phyloP scores from a whole-genome alignment of 2,888 invertebrate species.

The Invenusta paracnida region DNA sequence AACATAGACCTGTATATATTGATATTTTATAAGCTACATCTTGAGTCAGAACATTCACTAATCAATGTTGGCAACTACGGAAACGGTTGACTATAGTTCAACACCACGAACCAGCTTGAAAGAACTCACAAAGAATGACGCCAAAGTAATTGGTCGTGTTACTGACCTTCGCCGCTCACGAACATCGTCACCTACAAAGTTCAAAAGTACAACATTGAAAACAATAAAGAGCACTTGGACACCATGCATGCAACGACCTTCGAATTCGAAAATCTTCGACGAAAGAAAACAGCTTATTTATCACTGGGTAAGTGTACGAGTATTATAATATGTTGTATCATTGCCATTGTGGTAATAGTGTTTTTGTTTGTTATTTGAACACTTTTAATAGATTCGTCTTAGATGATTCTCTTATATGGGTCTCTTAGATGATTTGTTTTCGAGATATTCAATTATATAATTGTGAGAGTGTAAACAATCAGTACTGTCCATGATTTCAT shows the following conservation, averaged over 20 bases:
- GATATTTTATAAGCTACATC: no score
- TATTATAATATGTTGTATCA: no score
- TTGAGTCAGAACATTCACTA: no score
- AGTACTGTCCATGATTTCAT: no score
- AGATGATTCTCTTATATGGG: no score
- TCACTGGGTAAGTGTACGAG: constrained; percentile 39
- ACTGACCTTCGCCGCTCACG: constrained; percentile 51
- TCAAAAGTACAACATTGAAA: constrained; percentile 52
- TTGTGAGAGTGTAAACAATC: no score
- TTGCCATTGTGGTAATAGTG: no score
- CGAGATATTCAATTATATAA: no score
- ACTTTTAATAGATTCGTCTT: no score
- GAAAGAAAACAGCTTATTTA: not conserved
- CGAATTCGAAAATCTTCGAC: constrained; percentile 50
- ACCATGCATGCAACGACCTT: constrained; percentile 55
- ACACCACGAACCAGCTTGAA: constrained; percentile 32
- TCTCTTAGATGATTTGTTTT: no score
- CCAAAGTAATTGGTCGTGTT: constrained; percentile 52
- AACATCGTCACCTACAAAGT: constrained; percentile 47
- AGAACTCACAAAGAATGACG: constrained; percentile 51
- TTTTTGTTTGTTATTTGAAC: no score
- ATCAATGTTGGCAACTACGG: not conserved
- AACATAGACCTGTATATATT: no score
- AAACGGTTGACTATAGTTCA: not conserved
- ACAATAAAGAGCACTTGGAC: constrained; percentile 58